A percentile compares a stretch with the other conserved stretches of the same genome.
phyloP scores from a whole-genome alignment of 2,888 invertebrate genomes.

The Cosmia pyralina region DNA sequence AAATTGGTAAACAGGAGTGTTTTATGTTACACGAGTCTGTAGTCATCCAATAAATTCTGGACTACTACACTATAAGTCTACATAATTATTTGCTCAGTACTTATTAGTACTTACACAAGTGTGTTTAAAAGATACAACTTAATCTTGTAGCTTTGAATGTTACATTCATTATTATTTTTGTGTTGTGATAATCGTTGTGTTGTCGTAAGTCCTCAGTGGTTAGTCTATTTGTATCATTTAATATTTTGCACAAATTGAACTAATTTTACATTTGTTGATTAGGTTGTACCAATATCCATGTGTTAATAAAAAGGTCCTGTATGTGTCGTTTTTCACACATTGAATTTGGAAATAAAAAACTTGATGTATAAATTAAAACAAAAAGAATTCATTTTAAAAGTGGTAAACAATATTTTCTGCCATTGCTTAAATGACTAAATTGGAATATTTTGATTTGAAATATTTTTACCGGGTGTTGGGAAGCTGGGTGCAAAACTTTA shows the following conservation, averaged over 20 bases:
- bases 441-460: too few species aligned
- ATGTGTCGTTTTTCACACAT: too few species aligned
- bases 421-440: too few species aligned
- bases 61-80: not conserved
- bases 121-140: not conserved
- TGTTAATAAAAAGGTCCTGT: too few species aligned
- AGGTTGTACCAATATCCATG: slow-evolving; percentile 7
- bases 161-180: not conserved
- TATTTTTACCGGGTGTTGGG: too few species aligned
- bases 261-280: not conserved
- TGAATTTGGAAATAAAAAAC: too few species aligned
- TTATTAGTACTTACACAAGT: not conserved
- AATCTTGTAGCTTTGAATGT: not conserved
- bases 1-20: slow-evolving; percentile 13
- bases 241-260: not conserved
- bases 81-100: not conserved
- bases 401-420: too few species aligned
- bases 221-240: not conserved
- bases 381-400: too few species aligned
- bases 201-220: slow-evolving; percentile 2
- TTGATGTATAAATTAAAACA: too few species aligned
- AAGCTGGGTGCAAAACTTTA: too few species aligned
- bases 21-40: not conserved
- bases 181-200: slow-evolving; percentile 15
- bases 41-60: not conserved